Evolutionary conservation across 1,140 invertebrate species (phyloP).

Genomic region (Caenorhabditis briggsae): DNA sequence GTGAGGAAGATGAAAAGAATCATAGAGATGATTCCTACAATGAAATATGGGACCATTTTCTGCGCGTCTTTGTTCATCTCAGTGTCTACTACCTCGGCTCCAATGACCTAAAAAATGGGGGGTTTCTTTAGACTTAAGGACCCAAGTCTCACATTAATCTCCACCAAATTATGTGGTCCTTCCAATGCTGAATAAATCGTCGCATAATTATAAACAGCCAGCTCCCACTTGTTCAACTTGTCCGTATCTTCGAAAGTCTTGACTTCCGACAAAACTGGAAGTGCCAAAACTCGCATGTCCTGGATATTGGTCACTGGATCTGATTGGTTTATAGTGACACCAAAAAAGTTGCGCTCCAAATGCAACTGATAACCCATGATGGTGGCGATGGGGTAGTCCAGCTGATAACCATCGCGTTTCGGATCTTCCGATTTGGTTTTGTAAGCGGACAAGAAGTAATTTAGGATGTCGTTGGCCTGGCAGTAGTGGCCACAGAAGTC

Average conservation of each 20-base stretch:
- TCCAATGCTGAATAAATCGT: conserved; percentile 51
- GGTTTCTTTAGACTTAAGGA: not conserved
- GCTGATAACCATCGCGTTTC: conserved; percentile 43
- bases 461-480: conserved; percentile 65
- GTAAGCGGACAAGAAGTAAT: conserved; percentile 63
- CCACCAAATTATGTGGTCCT: conserved; percentile 54
- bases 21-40: conserved; percentile 68
- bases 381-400: conserved; percentile 72
- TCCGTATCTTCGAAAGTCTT: conserved; percentile 56
- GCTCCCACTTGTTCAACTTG: conserved; percentile 62
- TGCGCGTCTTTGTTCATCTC: conserved; percentile 76
- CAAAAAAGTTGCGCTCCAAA: conserved; percentile 74
- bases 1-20: conserved; percentile 67
- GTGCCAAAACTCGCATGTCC: conserved; percentile 63
- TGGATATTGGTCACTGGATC: conserved; percentile 69
- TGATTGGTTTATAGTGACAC: conserved; percentile 58
- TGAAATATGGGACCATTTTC: conserved; percentile 74
- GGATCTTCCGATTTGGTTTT: conserved; percentile 53
- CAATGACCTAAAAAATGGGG: conserved; percentile 67
- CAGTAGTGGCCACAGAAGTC: conserved; percentile 75
- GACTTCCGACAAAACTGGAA: conserved; percentile 44
- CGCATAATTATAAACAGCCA: conserved; percentile 67
- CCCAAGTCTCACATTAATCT: conserved; percentile 64
- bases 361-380: conserved; percentile 72
- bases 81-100: conserved; percentile 74